phyloP scores from a whole-genome alignment of 2,113 vertebrate genomes.

The Etheostoma cragini region DNA sequence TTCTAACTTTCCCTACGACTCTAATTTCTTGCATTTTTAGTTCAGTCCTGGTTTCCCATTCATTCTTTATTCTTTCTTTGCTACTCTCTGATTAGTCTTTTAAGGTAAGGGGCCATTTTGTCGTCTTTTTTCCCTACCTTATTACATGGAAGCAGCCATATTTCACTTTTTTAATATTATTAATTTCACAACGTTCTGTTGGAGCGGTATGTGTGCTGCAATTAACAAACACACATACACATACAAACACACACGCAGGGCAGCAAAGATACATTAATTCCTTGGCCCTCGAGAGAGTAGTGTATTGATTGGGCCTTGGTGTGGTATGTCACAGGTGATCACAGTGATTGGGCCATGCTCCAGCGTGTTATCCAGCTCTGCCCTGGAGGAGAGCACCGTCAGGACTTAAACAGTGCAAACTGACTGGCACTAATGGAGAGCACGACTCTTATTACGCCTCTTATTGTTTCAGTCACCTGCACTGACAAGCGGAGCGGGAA shows the following conservation, averaged over 20 bases:
- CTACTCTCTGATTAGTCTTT: neutral
- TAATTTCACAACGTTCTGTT: neutral
- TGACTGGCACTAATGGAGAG: constrained; percentile 71
- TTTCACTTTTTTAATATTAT: neutral
- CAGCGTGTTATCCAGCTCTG: constrained; percentile 64
- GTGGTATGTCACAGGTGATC: constrained; percentile 81
- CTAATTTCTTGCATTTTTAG: constrained; percentile 18
- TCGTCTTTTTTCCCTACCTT: neutral
- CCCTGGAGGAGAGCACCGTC: constrained; percentile 45
- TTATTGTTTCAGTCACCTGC: constrained; percentile 56
- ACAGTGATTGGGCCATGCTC: constrained; percentile 73
- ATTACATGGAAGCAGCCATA: neutral
- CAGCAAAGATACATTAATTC: constrained; percentile 66
- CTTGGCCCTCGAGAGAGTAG: constrained; percentile 38
- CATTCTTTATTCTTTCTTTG: neutral
- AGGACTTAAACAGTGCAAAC: constrained; percentile 67
- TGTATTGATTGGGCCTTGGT: constrained; percentile 70
- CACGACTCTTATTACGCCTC: constrained; percentile 52
- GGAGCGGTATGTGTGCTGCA: neutral
- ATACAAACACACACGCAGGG: neutral
- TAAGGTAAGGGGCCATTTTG: neutral
- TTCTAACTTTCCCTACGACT: constrained; percentile 24
- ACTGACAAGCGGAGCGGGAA: constrained; percentile 22
- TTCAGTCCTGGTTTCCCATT: constrained; percentile 7
- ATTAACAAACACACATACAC: constrained; percentile 8